phyloP scores from a whole-genome alignment of 2,797 vertebrate genomes.

The Scomberomorus guttatus region DNA sequence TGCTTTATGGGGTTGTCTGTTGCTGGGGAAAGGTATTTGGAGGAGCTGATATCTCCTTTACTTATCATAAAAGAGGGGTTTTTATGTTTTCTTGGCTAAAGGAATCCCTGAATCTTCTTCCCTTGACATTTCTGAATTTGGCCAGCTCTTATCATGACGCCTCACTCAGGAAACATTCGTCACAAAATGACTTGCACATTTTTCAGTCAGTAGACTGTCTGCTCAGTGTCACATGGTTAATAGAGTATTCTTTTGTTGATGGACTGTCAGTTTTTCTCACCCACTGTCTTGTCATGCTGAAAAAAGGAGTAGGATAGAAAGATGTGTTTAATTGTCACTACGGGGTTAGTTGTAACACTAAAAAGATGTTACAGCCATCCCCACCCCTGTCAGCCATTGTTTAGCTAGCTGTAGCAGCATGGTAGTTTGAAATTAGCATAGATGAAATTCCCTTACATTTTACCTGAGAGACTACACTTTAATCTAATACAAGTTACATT shows the following conservation, averaged over 20 bases:
- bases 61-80: slow-evolving; percentile 3
- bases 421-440: not conserved
- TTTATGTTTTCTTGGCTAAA: slow-evolving; percentile 21
- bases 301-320: no score
- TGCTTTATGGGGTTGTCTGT: slow-evolving; percentile 1
- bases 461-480: not conserved
- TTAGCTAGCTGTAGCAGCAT: not conserved
- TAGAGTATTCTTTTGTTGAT: not conserved
- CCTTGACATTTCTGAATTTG: not conserved
- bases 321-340: not conserved
- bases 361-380: not conserved
- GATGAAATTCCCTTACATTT: not conserved
- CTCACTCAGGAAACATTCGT: not conserved
- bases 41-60: slow-evolving; percentile 1
- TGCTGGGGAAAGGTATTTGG: not conserved
- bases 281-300: not conserved
- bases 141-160: not conserved
- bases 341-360: not conserved
- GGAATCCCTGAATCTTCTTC: not conserved
- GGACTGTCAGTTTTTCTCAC: no score
- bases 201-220: not conserved
- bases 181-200: not conserved
- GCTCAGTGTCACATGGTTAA: no score
- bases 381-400: not conserved
- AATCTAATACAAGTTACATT: not conserved